Evolutionary conservation across 2,888 invertebrate species (phyloP), one percentile per base, ranked within the genome.

Genomic region (Drosophila austrosaltans): DNA sequence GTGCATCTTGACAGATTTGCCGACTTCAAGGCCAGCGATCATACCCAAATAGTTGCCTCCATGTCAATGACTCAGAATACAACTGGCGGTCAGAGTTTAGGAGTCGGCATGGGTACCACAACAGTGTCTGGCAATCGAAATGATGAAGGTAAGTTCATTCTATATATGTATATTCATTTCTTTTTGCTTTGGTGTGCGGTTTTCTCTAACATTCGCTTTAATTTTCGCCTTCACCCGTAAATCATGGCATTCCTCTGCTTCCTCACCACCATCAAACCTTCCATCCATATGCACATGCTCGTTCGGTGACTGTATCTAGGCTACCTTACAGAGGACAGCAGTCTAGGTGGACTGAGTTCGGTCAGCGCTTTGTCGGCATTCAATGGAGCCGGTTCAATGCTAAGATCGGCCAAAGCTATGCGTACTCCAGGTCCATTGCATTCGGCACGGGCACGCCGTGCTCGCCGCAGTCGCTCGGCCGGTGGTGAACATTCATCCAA

Each of bases 251-350:
- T 48, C 53, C 68, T 56, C 40, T 22, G 1, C 3, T 2, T 10
- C 36, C 48, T 59, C 72, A 73, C 60, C 22, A 40, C 53, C 48
- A 60, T 16, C 48, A n/a, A 64, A 61, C 66, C 57, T 53, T 53
- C 60, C 54, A 22, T 48, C 71, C 39, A 60, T 28, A 30, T 57
- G 20, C 58, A 4, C 16, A 48, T 48, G 25, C 67, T 48, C 48
- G 48, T 25, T 48, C 65, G 74, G 75, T 69, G 77, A 87, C 78
- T 89, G 77, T 77, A 82, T 81, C 78, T 82, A 92, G 92, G 92
- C 82, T 92, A 92, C 91, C 91, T 92, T 92, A 92, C 92, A 92
- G 92, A 92, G 87, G 92, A 92, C 84, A 92, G 91, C 81, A 80
- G 88, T 68, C 42, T 78, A 36, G 75, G 78, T 40, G 78, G 70